These are phyloP conservation scores for Lucilia cuprina DNA, from an alignment of 1,140 invertebrate species.

Conservation along the genomic window DNA sequence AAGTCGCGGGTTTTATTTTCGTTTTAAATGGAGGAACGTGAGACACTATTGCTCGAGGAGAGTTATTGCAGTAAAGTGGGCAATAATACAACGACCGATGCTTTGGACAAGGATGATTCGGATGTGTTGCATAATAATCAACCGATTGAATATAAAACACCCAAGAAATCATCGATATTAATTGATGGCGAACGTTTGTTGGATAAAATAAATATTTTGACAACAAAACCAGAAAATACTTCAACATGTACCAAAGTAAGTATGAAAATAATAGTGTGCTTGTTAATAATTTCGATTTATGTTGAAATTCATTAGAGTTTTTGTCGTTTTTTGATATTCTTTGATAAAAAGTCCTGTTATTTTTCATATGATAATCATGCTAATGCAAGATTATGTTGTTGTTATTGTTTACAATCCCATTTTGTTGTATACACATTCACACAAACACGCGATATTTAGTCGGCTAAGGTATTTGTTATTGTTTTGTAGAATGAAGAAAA, in stretches of 20 bases:
- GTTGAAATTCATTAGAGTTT: not conserved
- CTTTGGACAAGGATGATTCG: slow-evolving; percentile 35
- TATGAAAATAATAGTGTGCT: not conserved
- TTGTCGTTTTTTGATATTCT: not conserved
- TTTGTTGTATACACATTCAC: not conserved
- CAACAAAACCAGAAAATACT: slow-evolving; percentile 58
- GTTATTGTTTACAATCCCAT: not conserved
- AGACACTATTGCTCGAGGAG: not conserved
- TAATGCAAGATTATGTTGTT: not conserved
- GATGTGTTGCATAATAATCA: slow-evolving; percentile 10
- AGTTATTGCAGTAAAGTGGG: not conserved
- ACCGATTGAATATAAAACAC: slow-evolving; percentile 54
- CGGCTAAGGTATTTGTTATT: not conserved
- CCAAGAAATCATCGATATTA: slow-evolving; percentile 50
- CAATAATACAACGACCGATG: not conserved
- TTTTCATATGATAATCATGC: not conserved
- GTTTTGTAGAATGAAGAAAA: not conserved
- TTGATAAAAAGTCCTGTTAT: not conserved
- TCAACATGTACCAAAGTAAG: slow-evolving; percentile 56
- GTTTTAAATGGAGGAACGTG: not conserved
- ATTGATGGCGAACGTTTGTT: slow-evolving; percentile 53
- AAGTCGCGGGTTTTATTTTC: not conserved
- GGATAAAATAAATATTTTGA: slow-evolving; percentile 59
- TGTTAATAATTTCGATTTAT: not conserved
- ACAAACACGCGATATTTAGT: not conserved